A percentile compares a stretch with the other conserved stretches of the same genome.
These are phyloP conservation scores for Anolis sagrei DNA, from an alignment of 2,113 vertebrate genomes.

Conservation along the genomic window DNA sequence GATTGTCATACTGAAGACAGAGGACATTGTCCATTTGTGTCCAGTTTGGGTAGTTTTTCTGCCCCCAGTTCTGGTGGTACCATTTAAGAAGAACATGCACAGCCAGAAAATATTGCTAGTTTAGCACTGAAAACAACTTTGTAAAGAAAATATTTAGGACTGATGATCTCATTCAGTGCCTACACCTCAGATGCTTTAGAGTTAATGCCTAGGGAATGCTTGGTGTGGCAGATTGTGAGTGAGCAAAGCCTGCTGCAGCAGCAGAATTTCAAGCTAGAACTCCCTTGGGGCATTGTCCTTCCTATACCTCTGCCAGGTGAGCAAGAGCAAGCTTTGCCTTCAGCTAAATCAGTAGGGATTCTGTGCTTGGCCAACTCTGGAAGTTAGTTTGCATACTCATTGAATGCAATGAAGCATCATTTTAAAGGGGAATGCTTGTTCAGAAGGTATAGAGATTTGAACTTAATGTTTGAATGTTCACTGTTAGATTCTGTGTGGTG, in stretches of 20 bases:
- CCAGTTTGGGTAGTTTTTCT: no score
- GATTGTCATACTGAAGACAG: no score
- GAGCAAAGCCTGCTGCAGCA: accelerated
- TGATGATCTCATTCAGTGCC: not conserved
- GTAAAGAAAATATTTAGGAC: not conserved
- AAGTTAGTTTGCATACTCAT: slow-evolving; percentile 43
- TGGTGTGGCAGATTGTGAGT: not conserved
- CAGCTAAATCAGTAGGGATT: slow-evolving; percentile 45
- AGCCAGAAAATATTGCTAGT: not conserved
- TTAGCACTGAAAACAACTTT: no score
- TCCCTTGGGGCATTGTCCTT: not conserved
- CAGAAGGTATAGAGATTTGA: slow-evolving; percentile 31
- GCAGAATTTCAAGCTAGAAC: accelerated
- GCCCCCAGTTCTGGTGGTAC: no score
- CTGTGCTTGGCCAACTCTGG: slow-evolving; percentile 29
- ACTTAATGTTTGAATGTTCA: not conserved
- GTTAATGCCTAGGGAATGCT: not conserved
- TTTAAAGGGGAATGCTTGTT: slow-evolving; percentile 39
- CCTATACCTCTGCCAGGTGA: slow-evolving; percentile 46
- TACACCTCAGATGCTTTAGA: not conserved
- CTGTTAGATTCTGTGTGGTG: not conserved
- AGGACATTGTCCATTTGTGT: no score
- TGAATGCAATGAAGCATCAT: slow-evolving; percentile 42
- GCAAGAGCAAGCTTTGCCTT: slow-evolving; percentile 58
- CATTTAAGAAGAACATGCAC: not conserved